Conservation (phyloP, 2,888 invertebrate genomes). For the Cataglyphis cursor region DNA sequence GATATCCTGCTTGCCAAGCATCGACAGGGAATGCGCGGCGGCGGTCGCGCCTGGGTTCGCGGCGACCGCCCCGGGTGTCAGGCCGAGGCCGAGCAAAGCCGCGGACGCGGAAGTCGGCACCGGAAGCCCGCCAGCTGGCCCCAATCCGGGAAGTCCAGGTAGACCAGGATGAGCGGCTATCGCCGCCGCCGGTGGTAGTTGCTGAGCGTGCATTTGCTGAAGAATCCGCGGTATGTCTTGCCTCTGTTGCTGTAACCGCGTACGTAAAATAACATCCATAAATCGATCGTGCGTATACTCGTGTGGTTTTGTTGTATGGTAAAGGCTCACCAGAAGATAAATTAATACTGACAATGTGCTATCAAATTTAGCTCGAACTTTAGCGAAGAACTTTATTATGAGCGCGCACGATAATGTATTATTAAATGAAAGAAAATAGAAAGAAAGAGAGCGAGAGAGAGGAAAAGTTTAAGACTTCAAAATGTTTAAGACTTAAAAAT, state of each 20-base stretch:
- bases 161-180: slow-evolving; percentile 91
- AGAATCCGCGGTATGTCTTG: slow-evolving; percentile 93
- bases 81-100: slow-evolving; percentile 87
- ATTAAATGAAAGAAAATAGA: background rate
- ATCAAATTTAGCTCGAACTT: background rate
- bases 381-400: background rate
- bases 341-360: background rate
- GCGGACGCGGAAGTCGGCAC: slow-evolving; percentile 86
- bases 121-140: slow-evolving; percentile 86
- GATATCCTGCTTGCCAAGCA: slow-evolving; percentile 92
- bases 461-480: background rate
- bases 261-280: slow-evolving; percentile 9
- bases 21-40: slow-evolving; percentile 91
- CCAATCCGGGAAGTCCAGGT: slow-evolving; percentile 88
- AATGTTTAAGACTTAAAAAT: background rate
- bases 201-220: slow-evolving; percentile 98
- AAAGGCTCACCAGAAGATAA: background rate
- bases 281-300: slow-evolving; percentile 11
- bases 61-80: slow-evolving; percentile 85
- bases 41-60: slow-evolving; percentile 90
- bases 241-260: slow-evolving; percentile 92
- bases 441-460: background rate
- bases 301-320: background rate
- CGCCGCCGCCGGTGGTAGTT: slow-evolving; percentile 91
- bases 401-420: background rate